phyloP scores from a whole-genome alignment of 2,888 invertebrate species.

The Nesidiocoris tenuis region DNA sequence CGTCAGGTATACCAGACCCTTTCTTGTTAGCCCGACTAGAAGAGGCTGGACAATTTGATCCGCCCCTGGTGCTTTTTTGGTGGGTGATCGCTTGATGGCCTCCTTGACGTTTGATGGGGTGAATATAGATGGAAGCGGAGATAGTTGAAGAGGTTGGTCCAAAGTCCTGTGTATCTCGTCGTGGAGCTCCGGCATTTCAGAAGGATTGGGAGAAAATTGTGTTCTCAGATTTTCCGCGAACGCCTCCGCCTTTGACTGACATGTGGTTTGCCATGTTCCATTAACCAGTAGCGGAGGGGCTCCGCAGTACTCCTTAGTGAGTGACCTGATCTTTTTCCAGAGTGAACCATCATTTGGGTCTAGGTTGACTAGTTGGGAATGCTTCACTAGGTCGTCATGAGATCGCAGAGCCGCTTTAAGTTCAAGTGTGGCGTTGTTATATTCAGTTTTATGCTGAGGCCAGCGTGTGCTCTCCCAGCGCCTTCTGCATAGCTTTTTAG shows the following conservation, averaged over 20 bases:
- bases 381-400: neutral
- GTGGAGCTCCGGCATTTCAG: neutral
- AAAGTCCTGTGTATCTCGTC: neutral
- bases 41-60: neutral
- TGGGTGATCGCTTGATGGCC: neutral
- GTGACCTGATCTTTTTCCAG: constrained; percentile 9
- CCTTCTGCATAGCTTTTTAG: constrained; percentile 6
- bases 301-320: constrained; percentile 4
- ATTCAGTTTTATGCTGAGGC: neutral
- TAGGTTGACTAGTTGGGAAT: neutral
- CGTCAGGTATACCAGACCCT: constrained; percentile 1
- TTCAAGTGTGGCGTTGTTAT: neutral
- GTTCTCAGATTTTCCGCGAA: neutral
- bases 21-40: neutral
- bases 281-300: neutral
- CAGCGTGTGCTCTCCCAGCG: constrained; percentile 10
- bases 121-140: neutral
- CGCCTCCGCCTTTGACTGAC: constrained; percentile 4
- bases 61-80: neutral
- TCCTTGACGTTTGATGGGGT: neutral
- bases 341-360: constrained; percentile 12
- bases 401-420: neutral
- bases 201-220: neutral
- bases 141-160: constrained; percentile 6
- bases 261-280: constrained; percentile 2